A percentile compares a stretch with the other conserved stretches of the same genome.
Conservation (phyloP, 1,140 invertebrate genomes). For the Megalopta genalis region DNA sequence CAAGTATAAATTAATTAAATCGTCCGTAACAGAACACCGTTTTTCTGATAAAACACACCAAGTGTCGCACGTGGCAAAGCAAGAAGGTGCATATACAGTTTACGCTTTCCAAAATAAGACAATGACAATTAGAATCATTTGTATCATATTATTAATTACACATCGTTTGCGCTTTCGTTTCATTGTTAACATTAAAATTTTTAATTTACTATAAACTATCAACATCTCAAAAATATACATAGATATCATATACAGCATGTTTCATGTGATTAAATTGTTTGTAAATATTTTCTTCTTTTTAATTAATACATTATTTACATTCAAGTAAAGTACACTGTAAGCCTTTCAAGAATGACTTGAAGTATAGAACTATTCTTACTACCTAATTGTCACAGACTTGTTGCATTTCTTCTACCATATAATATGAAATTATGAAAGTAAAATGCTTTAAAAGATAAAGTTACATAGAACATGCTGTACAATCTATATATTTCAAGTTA, state of each 20-base stretch:
- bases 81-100: slow-evolving; percentile 25
- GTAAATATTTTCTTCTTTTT: background rate
- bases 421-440: background rate
- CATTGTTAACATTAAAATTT: background rate
- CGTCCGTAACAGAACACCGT: slow-evolving; percentile 57
- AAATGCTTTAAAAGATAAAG: background rate
- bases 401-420: background rate
- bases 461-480: slow-evolving; percentile 1
- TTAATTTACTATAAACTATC: background rate
- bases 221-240: background rate
- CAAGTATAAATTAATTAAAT: slow-evolving; percentile 76
- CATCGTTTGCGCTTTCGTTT: background rate
- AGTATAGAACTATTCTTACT: too few species aligned
- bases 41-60: slow-evolving; percentile 28
- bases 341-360: too few species aligned
- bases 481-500: background rate
- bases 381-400: background rate
- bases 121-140: slow-evolving; percentile 1
- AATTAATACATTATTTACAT: background rate
- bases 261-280: background rate
- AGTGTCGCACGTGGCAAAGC: slow-evolving; percentile 24
- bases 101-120: slow-evolving; percentile 34
- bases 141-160: slow-evolving; percentile 3
- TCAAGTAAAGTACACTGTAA: too few species aligned
- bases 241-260: slow-evolving; percentile 4